These are phyloP conservation scores for Littorina saxatilis DNA, from an alignment of 1,140 invertebrate species.

Conservation along the genomic window DNA sequence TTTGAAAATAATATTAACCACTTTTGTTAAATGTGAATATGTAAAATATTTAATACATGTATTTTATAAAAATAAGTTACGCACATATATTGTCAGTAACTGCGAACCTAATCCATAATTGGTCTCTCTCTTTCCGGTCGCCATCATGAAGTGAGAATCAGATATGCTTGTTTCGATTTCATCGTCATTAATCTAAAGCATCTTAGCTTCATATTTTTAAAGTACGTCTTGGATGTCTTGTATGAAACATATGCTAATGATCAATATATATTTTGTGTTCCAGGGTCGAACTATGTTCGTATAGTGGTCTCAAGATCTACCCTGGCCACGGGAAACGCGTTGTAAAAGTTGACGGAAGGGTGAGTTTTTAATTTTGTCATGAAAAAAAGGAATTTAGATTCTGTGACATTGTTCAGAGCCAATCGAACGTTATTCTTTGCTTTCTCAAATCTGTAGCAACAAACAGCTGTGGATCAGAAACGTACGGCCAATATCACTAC, in stretches of 20 bases:
- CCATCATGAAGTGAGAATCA: conserved; percentile 58
- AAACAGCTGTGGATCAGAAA: no score
- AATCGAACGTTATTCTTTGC: no score
- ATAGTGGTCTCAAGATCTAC: conserved; percentile 99
- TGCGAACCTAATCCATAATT: background rate
- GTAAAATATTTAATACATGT: conserved; percentile 28
- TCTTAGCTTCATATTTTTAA: background rate
- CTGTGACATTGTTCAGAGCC: no score
- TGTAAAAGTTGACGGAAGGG: conserved; percentile 99
- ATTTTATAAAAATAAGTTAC: background rate
- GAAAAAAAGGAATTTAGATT: no score
- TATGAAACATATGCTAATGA: background rate
- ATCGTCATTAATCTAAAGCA: conserved; percentile 6
- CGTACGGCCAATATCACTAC: no score
- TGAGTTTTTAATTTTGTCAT: no score
- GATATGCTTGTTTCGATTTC: conserved; percentile 20
- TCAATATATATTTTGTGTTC: conserved; percentile 77
- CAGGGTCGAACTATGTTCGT: conserved; percentile 98
- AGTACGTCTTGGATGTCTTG: background rate
- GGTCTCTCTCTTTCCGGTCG: conserved; percentile 35
- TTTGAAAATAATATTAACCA: background rate
- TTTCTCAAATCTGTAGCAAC: no score
- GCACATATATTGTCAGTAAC: background rate
- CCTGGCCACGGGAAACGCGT: conserved; percentile 99
- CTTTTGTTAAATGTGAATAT: background rate